phyloP scores from a whole-genome alignment of 2,888 invertebrate genomes.

The Slavum lentiscoides region DNA sequence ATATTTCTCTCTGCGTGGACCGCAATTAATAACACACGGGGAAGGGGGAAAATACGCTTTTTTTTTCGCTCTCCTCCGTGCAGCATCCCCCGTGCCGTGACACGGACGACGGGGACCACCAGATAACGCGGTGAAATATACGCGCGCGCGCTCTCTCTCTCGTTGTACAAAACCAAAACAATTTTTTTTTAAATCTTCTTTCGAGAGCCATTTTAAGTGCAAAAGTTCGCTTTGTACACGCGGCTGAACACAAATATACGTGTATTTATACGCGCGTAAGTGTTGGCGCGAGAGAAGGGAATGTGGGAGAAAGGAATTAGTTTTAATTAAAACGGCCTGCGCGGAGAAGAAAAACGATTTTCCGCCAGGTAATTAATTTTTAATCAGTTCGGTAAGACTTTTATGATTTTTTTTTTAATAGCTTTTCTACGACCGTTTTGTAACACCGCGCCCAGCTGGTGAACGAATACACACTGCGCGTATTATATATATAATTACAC shows the following conservation, averaged over 20 bases:
- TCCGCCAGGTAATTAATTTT: constrained; percentile 51
- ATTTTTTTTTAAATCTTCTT: constrained; percentile 49
- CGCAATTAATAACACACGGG: constrained; percentile 42
- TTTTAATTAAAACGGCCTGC: constrained; percentile 50
- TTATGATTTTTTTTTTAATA: constrained; percentile 18
- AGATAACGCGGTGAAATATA: constrained; percentile 49
- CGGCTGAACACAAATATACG: background rate
- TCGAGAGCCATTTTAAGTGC: constrained; percentile 45
- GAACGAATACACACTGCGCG: background rate
- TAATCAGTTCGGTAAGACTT: constrained; percentile 50
- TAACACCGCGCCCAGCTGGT: background rate
- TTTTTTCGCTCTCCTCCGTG: background rate
- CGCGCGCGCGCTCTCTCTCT: background rate
- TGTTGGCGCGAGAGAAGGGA: no score
- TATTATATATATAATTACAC: background rate
- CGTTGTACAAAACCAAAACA: background rate
- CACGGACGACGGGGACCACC: constrained; percentile 12
- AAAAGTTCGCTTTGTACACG: constrained; percentile 51
- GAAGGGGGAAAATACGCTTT: constrained; percentile 7
- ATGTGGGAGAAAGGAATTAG: constrained; percentile 45
- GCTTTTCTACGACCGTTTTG: constrained; percentile 33
- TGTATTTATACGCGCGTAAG: background rate
- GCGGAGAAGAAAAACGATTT: constrained; percentile 49
- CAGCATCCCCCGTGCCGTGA: background rate
- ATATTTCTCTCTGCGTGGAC: constrained; percentile 44